These are phyloP conservation scores for Sisyra terminalis DNA, from an alignment of 2,888 invertebrate genomes.

Conservation along the genomic window DNA sequence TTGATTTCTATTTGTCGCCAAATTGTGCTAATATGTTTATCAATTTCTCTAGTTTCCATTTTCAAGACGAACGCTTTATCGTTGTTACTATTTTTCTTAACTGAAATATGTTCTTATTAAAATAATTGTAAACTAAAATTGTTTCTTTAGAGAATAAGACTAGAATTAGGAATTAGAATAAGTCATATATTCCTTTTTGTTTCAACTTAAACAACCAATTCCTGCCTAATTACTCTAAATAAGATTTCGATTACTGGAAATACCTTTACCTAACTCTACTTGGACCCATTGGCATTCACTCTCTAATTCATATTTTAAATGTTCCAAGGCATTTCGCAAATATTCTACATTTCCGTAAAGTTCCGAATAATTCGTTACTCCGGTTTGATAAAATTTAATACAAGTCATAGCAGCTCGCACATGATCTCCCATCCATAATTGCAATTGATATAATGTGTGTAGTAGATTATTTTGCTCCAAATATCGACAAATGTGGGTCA, in stretches of 20 bases:
- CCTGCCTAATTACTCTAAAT: no score
- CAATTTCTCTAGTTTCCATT: conserved; percentile 52
- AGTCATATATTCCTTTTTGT: no score
- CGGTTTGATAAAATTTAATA: conserved; percentile 53
- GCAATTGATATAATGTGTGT: conserved; percentile 57
- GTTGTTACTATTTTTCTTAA: background rate
- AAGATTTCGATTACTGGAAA: no score
- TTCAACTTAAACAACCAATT: no score
- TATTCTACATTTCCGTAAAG: conserved; percentile 32
- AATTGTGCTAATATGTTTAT: conserved; percentile 63
- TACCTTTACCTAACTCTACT: conserved; percentile 24
- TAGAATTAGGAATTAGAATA: no score
- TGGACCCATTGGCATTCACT: conserved; percentile 32
- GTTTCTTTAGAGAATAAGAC: background rate
- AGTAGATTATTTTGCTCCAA: conserved; percentile 50
- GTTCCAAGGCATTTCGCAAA: conserved; percentile 40
- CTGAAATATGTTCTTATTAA: conserved; percentile 21
- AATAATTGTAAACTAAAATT: conserved; percentile 18
- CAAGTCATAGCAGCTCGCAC: conserved; percentile 68
- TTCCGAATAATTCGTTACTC: conserved; percentile 36
- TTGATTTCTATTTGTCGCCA: conserved; percentile 66
- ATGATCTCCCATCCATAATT: conserved; percentile 52
- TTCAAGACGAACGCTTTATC: conserved; percentile 46
- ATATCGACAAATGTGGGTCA: conserved; percentile 47
- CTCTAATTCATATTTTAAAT: conserved; percentile 45